Evolutionary conservation across 2,888 invertebrate genomes (phyloP), one percentile per base, ranked within the genome.

Genomic region (Campopleginae sp.): DNA sequence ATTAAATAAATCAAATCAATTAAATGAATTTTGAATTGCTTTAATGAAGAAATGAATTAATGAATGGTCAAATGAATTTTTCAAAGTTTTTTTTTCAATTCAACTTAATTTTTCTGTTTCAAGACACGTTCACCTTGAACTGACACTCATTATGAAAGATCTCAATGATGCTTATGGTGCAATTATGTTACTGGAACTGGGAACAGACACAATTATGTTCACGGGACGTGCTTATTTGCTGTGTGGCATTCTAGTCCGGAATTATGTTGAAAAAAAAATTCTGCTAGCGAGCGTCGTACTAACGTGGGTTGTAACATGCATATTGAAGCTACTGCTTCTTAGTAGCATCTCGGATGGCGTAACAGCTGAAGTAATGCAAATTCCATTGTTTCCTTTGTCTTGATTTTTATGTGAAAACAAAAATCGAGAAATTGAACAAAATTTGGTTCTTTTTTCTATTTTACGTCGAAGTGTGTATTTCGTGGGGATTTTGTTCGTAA

Each of bases 101-200:
- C 4, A 33, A 33, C 33, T 33, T 33, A 7, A 33, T 33, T 33
- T 33, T 33, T 33, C 33, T 33, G 4, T 7, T 33, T 38, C 42
- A 42, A 87, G 88, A 44, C 86, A 86, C 46, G 63, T 83, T 0
- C 87, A 88, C 76, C 82, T 86, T 38, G 75, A 86, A 10, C 48
- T 87, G 17, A 81, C 68, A 14, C 1, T 42, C 5, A 76, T 79
- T 12, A 46, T 79, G 6, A 58, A 54, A 14, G 38, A 75, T 65
- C 10, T 86, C 0, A 82, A 83, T 42, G 10, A 46, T 17, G 14
- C 58, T 12, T 78, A 46, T 14, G 79, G 86, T 44, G 23, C 72
- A 12, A 72, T 74, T 38, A 44, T 88, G 6, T 19, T 77, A 14
- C 68, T 87, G 33, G 44, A 66, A 61, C 58, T 82, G 48, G 66